Evolutionary conservation across 2,797 vertebrate species (phyloP), one percentile per base, ranked within the genome.

Genomic region (Huso huso): DNA sequence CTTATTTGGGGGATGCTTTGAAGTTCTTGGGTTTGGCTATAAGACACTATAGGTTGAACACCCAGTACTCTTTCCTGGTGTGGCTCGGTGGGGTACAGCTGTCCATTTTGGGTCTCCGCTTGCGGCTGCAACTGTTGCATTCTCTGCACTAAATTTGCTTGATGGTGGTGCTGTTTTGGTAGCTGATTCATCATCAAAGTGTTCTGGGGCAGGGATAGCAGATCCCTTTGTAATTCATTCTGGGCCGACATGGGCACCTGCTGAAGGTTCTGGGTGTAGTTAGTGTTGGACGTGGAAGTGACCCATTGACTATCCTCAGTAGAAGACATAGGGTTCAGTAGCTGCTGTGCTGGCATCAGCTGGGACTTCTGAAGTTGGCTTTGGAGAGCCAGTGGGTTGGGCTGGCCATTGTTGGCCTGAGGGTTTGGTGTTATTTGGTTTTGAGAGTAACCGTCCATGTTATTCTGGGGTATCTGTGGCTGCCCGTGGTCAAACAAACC

Each of bases 251-350:
- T 37, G 37, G 37, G 37, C 37, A 37, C 62, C 12, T 80, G 72
- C 1, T 68, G 49, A 53, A 75, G 73, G 65, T 10, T 55, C 53
- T 73, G 51, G 0, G 52, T 60, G 59, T 71, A 71, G 69, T 68
- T 70, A 10, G 55, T 76, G 50, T 48, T 66, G 18, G 75, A 53
- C 18, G 71, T 48, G 0, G 78, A 15, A 7, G 72, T 67, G 53
- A 13, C 68, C 86, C 83, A 84, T 69, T 75, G 79, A 69, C 51
- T 69, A 6, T 71, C 74, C 57, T 76, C 79, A 13, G 70, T 73
- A 23, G 51, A 62, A 52, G 75, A 74, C 9, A 68, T 62, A 0
- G 71, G 61, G 18, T 71, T 73, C 1, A 71, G 49, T 2, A 64
- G 79, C 68, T 77, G 72, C 61, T 69, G 77, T 51, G 81, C 70